phyloP scores from a whole-genome alignment of 2,797 vertebrate species.

The Bufotes viridis region DNA sequence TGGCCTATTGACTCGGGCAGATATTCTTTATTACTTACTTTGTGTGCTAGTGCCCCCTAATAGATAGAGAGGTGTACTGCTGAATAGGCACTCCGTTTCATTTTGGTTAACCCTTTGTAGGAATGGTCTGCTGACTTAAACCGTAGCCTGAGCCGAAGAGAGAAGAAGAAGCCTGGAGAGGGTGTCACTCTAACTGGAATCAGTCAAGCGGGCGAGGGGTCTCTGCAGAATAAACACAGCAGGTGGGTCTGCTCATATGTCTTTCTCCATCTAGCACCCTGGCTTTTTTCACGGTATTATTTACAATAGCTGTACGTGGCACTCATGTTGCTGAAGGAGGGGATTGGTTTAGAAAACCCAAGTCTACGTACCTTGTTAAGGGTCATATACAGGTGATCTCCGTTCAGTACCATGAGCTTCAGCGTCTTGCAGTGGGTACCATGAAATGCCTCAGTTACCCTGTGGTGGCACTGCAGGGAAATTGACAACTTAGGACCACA shows the following conservation, averaged over 20 bases:
- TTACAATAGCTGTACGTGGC: too few species aligned
- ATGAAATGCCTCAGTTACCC: not conserved
- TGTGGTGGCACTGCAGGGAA: not conserved
- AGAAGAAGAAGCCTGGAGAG: constrained; percentile 90
- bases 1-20: not conserved
- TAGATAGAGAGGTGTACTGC: not conserved
- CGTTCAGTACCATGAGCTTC: too few species aligned
- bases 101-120: constrained; percentile 69
- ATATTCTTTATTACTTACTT: not conserved
- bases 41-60: not conserved
- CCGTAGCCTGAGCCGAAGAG: constrained; percentile 89
- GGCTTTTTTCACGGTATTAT: too few species aligned
- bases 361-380: too few species aligned
- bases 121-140: constrained; percentile 96
- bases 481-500: not conserved
- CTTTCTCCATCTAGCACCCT: not conserved
- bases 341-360: too few species aligned
- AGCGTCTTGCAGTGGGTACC: not conserved
- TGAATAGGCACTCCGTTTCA: not conserved
- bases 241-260: constrained; percentile 73
- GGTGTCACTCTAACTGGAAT: constrained; percentile 93
- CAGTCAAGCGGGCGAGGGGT: constrained; percentile 85
- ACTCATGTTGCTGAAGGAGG: too few species aligned
- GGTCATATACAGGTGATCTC: too few species aligned
- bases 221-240: constrained; percentile 79